Evolutionary conservation across 2,888 invertebrate genomes (phyloP).

Genomic region (Lampropteryx suffumata): DNA sequence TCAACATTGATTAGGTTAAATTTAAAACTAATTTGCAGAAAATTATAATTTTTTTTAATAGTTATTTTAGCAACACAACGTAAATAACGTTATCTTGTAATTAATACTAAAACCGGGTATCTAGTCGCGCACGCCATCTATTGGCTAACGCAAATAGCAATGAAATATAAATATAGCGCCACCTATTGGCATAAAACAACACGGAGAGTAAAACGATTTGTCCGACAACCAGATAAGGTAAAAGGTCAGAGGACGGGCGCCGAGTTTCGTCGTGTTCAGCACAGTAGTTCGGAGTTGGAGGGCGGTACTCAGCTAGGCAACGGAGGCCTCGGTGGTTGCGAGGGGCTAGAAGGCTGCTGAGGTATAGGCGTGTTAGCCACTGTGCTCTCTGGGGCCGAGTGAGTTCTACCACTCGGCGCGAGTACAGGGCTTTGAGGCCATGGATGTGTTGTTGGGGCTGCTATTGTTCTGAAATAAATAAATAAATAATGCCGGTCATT

Average conservation of each 20-base stretch:
- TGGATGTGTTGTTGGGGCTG: conserved; percentile 85
- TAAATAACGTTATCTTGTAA: conserved; percentile 7
- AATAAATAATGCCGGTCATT: too few species aligned
- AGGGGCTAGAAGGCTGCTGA: conserved; percentile 72
- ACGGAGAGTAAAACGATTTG: conserved; percentile 63
- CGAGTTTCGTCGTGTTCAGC: conserved; percentile 83
- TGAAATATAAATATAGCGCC: conserved; percentile 6
- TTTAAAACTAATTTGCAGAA: too few species aligned
- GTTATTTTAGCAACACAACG: not conserved
- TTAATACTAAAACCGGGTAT: not conserved
- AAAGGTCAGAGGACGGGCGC: conserved; percentile 76
- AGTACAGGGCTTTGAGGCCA: conserved; percentile 92
- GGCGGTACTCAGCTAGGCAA: conserved; percentile 83
- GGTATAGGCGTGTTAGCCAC: conserved; percentile 72
- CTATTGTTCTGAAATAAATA: conserved; percentile 81
- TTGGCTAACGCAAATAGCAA: not conserved
- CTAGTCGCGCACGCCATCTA: conserved; percentile 15
- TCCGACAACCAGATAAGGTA: conserved; percentile 62
- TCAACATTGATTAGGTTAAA: too few species aligned
- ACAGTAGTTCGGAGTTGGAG: conserved; percentile 82
- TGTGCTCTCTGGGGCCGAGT: conserved; percentile 87
- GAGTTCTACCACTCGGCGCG: conserved; percentile 87
- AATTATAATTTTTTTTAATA: not conserved
- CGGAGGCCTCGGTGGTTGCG: conserved; percentile 66
- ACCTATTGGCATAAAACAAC: conserved; percentile 22